These are phyloP conservation scores for Avahi laniger DNA, from an alignment of 2,797 vertebrate species.

Conservation along the genomic window DNA sequence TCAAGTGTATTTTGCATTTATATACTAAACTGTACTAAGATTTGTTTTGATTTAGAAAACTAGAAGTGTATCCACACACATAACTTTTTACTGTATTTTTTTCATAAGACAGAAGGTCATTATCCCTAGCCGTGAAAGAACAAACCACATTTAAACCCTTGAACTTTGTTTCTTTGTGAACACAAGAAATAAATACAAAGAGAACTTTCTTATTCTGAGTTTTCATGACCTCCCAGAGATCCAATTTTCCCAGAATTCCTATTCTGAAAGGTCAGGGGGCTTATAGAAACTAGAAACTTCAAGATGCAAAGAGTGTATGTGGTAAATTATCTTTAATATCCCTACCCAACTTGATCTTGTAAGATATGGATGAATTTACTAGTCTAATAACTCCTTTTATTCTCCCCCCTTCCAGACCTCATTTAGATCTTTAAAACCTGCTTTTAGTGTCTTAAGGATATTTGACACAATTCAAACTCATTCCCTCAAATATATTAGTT, in stretches of 20 bases:
- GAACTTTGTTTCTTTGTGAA: neutral
- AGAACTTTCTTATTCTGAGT: neutral
- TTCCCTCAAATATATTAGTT: neutral
- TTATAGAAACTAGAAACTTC: neutral
- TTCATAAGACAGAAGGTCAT: neutral
- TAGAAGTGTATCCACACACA: neutral
- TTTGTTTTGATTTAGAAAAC: neutral
- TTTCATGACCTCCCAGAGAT: neutral
- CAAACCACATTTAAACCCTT: neutral
- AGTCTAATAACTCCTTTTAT: neutral
- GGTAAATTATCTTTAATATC: neutral
- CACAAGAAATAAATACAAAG: neutral
- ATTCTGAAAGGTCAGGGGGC: neutral
- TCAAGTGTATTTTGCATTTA: neutral
- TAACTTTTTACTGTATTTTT: neutral
- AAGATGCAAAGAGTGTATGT: neutral
- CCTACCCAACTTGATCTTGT: neutral
- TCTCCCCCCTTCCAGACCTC: neutral
- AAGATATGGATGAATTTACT: neutral
- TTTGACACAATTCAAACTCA: neutral
- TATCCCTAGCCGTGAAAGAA: neutral
- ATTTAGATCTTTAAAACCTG: neutral
- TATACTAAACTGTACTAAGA: neutral
- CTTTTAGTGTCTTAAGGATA: neutral
- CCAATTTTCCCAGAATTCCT: neutral